These are phyloP conservation scores for Plagodis pulveraria DNA, from an alignment of 2,888 invertebrate species.

Conservation along the genomic window DNA sequence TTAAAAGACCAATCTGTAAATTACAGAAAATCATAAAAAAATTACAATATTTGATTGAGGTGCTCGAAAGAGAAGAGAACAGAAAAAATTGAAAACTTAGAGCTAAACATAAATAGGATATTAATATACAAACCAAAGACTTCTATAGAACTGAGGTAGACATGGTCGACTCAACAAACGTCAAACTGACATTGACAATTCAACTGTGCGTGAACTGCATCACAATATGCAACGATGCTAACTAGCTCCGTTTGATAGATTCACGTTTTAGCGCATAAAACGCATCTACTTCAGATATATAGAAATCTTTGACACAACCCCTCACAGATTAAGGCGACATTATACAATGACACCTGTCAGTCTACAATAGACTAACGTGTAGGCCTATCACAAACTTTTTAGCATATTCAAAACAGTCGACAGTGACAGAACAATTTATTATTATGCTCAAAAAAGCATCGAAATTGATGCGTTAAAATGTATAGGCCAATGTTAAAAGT, in stretches of 20 bases:
- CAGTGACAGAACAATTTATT: constrained; percentile 5
- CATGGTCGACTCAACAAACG: no score
- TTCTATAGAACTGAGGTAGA: no score
- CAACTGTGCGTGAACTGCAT: no score
- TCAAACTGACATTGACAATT: no score
- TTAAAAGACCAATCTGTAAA: constrained; percentile 85
- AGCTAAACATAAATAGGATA: constrained; percentile 37
- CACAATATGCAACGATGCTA: no score
- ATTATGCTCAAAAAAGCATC: constrained; percentile 20
- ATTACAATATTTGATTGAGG: constrained; percentile 27
- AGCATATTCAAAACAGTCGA: constrained; percentile 1
- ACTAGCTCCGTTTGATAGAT: no score
- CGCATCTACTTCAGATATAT: no score
- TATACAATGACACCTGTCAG: constrained; percentile 7
- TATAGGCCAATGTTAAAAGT: constrained; percentile 18
- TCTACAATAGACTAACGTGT: constrained; percentile 3
- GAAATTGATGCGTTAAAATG: constrained; percentile 7
- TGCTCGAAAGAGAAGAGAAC: constrained; percentile 18
- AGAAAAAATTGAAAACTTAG: constrained; percentile 27
- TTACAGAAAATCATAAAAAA: constrained; percentile 43
- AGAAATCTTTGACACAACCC: constrained; percentile 11
- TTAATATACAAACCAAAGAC: constrained; percentile 24
- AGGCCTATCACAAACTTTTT: constrained; percentile 11
- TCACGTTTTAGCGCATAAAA: no score
- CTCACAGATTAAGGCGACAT: constrained; percentile 20